These are phyloP conservation scores for Agapostemon virescens DNA, from an alignment of 2,888 invertebrate species.

Conservation along the genomic window DNA sequence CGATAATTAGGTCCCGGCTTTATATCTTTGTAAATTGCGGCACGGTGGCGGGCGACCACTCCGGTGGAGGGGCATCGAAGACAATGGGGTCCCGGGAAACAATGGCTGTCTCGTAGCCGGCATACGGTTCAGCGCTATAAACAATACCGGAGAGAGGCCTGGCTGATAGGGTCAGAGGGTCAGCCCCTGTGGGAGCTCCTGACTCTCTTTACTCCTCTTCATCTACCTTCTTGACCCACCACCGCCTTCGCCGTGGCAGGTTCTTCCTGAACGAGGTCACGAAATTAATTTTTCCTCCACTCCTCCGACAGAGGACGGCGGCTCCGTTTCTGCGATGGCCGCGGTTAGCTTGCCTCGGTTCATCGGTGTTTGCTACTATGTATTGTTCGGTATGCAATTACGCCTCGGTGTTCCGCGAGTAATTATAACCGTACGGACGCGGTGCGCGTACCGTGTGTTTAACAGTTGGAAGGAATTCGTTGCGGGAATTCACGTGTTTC, in stretches of 20 bases:
- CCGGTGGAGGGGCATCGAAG: constrained; percentile 54
- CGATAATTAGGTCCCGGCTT: constrained; percentile 71
- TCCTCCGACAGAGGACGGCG: constrained; percentile 24
- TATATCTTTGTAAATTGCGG: constrained; percentile 71
- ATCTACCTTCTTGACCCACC: constrained; percentile 58
- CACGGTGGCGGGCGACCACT: constrained; percentile 59
- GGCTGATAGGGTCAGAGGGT: constrained; percentile 78
- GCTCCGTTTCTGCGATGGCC: constrained; percentile 2
- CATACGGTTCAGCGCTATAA: constrained; percentile 74
- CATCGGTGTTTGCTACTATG: constrained; percentile 50
- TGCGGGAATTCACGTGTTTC: neutral
- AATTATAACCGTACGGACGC: constrained; percentile 35
- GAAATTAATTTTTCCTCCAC: constrained; percentile 69
- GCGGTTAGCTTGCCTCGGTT: constrained; percentile 25
- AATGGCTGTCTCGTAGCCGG: constrained; percentile 71
- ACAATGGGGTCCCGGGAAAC: constrained; percentile 72
- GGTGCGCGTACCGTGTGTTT: constrained; percentile 19
- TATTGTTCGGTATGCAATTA: constrained; percentile 37
- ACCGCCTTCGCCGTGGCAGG: constrained; percentile 53
- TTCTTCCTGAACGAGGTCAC: constrained; percentile 67
- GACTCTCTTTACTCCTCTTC: constrained; percentile 75
- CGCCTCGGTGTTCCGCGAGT: constrained; percentile 22
- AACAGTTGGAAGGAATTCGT: constrained; percentile 25
- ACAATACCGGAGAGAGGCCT: constrained; percentile 74
- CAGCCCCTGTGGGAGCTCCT: constrained; percentile 79